Percentiles rank a stretch among this genome's conserved stretches.
Conservation (phyloP, 2,797 vertebrate species). For the Hafferia zeledoni region DNA sequence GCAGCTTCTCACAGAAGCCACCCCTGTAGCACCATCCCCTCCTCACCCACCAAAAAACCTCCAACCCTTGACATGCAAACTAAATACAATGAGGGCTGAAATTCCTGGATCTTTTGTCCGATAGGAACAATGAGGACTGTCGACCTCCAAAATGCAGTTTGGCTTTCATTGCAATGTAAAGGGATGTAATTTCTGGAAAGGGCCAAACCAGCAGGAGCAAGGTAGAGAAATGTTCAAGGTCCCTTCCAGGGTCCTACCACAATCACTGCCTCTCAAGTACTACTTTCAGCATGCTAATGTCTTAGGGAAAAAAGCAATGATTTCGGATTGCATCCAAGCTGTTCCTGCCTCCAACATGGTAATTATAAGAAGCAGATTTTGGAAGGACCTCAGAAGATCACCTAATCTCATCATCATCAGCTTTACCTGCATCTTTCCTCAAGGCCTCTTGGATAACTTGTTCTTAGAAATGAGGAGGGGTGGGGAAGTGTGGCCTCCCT, state of each 20-base stretch:
- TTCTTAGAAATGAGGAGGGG: not conserved
- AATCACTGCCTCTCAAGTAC: not conserved
- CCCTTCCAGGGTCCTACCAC: not conserved
- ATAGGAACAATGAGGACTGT: not conserved
- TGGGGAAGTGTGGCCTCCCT: not conserved
- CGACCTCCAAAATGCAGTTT: accelerated
- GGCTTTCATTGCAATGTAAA: not conserved
- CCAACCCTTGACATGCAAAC: not conserved
- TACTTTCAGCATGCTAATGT: not conserved
- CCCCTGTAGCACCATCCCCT: not conserved
- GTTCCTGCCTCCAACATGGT: accelerated
- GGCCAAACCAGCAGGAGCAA: accelerated
- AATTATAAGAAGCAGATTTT: not conserved
- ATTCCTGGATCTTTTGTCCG: not conserved
- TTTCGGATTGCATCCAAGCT: not conserved
- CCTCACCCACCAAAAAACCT: not conserved
- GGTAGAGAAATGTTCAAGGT: not conserved
- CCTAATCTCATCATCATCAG: not conserved
- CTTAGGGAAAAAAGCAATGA: not conserved
- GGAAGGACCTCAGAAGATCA: not conserved
- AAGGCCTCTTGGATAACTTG: not conserved
- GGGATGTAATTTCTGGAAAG: not conserved
- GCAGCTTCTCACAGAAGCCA: not conserved
- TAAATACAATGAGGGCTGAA: not conserved
- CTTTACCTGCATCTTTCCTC: not conserved